Evolutionary conservation across 2,888 invertebrate genomes (phyloP).

Genomic region (Kuschelorhynchus macadamiae): DNA sequence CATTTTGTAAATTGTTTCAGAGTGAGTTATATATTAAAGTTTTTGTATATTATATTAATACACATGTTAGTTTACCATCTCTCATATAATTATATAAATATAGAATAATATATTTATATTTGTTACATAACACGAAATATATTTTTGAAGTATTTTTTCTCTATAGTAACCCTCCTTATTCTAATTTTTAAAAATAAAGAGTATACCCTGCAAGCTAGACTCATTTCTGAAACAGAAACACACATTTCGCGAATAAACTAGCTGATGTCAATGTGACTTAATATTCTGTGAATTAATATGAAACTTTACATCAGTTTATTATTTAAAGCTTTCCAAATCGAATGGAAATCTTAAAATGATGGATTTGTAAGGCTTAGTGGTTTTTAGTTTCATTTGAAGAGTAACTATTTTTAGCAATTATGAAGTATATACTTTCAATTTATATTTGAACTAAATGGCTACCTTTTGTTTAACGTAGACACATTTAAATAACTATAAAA

Average conservation of each 20-base stretch:
- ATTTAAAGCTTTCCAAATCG: no score
- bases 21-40: conserved; percentile 10
- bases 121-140: conserved; percentile 46
- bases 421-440: no score
- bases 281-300: no score
- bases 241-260: background rate
- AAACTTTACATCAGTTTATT: no score
- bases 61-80: conserved; percentile 28
- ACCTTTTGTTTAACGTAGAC: no score
- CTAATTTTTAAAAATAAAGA: conserved; percentile 30
- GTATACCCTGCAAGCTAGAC: conserved; percentile 43
- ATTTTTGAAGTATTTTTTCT: conserved; percentile 22
- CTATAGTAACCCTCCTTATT: conserved; percentile 14
- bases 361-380: no score
- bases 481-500: no score
- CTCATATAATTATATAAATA: conserved; percentile 39
- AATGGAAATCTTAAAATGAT: no score
- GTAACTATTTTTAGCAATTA: no score
- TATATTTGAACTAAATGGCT: no score
- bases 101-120: conserved; percentile 45
- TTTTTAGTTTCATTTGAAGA: no score
- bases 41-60: conserved; percentile 21
- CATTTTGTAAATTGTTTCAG: conserved; percentile 34
- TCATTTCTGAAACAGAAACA: conserved; percentile 23
- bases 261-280: background rate